A percentile compares a stretch with the other conserved stretches of the same genome.
Evolutionary conservation across 2,888 invertebrate genomes (phyloP).

Genomic region (Eilema sororculum): DNA sequence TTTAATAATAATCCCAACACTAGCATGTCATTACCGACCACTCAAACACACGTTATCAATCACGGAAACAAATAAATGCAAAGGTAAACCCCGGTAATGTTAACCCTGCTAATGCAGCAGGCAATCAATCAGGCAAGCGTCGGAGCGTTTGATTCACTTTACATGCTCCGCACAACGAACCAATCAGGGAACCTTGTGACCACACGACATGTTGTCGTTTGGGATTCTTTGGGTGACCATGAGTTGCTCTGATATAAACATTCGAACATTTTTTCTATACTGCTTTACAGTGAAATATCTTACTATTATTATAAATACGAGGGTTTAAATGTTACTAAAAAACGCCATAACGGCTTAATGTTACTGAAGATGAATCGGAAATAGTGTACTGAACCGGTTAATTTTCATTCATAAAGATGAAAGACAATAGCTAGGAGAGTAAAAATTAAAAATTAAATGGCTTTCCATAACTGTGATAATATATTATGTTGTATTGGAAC

Average conservation of each 20-base stretch:
- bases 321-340: no score
- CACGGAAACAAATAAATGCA: not conserved
- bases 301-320: no score
- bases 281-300: not conserved
- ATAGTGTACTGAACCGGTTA: no score
- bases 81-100: slow-evolving; percentile 10
- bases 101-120: slow-evolving; percentile 32
- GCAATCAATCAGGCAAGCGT: slow-evolving; percentile 43
- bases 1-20: not conserved
- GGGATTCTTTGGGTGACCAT: not conserved
- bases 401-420: no score
- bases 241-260: not conserved
- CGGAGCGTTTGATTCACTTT: slow-evolving; percentile 40
- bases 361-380: no score
- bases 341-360: no score
- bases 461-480: no score
- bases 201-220: slow-evolving; percentile 4
- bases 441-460: no score
- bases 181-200: slow-evolving; percentile 37
- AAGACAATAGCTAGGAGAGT: no score
- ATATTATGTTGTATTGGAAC: no score
- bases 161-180: slow-evolving; percentile 35
- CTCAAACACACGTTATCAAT: not conserved
- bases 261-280: not conserved
- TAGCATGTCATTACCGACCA: not conserved